Evolutionary conservation across 2,113 vertebrate species (phyloP).

Genomic region (Tragelaphus imberbis): DNA sequence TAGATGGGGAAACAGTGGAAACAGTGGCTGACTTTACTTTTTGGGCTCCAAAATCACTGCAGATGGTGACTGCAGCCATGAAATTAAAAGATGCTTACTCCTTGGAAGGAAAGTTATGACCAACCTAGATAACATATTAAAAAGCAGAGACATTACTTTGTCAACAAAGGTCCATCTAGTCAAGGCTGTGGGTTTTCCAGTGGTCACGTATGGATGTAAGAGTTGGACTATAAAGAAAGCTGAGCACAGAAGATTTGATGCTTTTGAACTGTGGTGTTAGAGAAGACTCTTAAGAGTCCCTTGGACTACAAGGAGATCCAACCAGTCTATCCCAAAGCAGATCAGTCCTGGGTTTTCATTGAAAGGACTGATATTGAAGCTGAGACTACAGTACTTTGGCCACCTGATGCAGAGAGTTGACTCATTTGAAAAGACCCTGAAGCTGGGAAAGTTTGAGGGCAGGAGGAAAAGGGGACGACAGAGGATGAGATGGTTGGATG

Average conservation of each 20-base stretch:
- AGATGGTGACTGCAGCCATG: background rate
- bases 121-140: background rate
- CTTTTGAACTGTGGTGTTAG: background rate
- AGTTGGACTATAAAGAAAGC: background rate
- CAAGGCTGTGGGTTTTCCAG: background rate
- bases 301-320: background rate
- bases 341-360: background rate
- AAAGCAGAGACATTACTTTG: background rate
- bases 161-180: background rate
- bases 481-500: background rate
- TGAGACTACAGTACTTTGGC: background rate
- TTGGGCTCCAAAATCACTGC: background rate
- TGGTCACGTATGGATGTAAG: background rate
- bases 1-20: background rate
- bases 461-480: background rate
- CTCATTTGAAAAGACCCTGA: background rate
- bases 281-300: background rate
- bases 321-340: background rate
- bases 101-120: background rate
- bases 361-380: background rate
- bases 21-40: background rate
- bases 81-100: background rate
- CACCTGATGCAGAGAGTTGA: background rate
- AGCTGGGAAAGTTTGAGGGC: background rate
- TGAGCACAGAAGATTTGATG: background rate